phyloP scores from a whole-genome alignment of 2,113 vertebrate species.

The Oophaga pumilio region DNA sequence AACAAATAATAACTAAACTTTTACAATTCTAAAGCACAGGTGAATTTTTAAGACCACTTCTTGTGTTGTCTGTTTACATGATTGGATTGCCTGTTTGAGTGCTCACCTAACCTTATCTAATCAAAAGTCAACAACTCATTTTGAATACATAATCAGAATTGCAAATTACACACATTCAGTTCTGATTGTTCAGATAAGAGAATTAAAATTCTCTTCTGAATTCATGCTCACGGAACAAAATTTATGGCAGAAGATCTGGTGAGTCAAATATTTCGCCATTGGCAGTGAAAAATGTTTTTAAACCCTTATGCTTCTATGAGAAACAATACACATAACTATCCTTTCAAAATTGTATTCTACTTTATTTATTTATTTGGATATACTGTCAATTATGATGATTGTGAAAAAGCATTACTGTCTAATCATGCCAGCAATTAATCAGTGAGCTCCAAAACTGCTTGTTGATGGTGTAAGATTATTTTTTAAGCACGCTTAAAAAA shows the following conservation, averaged over 20 bases:
- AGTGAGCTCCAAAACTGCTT: no score
- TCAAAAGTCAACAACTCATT: neutral
- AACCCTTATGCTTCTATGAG: no score
- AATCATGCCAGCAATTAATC: no score
- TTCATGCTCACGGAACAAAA: neutral
- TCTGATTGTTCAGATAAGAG: neutral
- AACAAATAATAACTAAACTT: constrained; percentile 19
- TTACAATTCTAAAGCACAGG: neutral
- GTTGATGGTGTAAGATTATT: no score
- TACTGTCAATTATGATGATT: no score
- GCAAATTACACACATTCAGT: neutral
- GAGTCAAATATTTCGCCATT: no score
- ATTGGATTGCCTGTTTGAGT: neutral
- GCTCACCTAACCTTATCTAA: neutral
- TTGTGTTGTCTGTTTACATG: neutral
- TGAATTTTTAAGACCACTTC: neutral
- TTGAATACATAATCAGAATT: neutral
- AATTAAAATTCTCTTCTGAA: neutral
- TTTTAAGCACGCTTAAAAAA: no score
- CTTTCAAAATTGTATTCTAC: no score
- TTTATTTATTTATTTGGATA: no score
- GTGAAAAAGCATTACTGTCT: no score
- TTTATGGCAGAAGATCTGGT: neutral
- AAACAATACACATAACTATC: no score
- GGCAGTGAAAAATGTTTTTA: no score